phyloP scores from a whole-genome alignment of 2,113 vertebrate species.

The Fregetta grallaria region DNA sequence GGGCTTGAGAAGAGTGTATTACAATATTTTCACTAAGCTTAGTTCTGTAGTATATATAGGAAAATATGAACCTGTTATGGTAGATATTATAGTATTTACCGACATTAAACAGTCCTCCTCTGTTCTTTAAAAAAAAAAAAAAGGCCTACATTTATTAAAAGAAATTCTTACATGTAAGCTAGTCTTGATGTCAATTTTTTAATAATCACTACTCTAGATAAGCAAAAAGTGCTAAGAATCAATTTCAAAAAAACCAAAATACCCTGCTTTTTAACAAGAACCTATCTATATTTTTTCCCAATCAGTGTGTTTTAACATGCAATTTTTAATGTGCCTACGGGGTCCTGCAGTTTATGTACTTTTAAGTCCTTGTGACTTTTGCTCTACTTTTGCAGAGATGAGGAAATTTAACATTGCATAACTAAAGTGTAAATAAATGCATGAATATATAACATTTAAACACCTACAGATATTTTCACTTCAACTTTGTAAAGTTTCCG shows the following conservation, averaged over 20 bases:
- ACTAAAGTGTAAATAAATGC: conserved; percentile 66
- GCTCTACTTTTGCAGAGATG: conserved; percentile 65
- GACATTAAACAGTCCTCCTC: background rate
- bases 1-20: background rate
- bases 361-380: conserved; percentile 58
- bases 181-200: background rate
- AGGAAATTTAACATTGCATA: conserved; percentile 63
- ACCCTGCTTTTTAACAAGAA: background rate
- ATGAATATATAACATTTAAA: conserved; percentile 59
- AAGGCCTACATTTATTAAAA: background rate
- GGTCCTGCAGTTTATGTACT: conserved; percentile 28
- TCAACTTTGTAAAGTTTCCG: conserved; percentile 58
- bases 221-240: background rate
- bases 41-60: background rate
- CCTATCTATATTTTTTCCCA: background rate
- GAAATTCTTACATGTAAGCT: background rate
- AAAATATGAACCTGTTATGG: background rate
- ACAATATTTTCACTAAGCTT: background rate
- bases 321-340: background rate
- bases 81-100: background rate
- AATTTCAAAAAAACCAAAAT: background rate
- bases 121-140: background rate
- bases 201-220: background rate
- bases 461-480: conserved; percentile 69
- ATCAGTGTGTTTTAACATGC: background rate